These are phyloP conservation scores for Drosophila parthenogenetica DNA, from an alignment of 2,888 invertebrate species.

Conservation along the genomic window DNA sequence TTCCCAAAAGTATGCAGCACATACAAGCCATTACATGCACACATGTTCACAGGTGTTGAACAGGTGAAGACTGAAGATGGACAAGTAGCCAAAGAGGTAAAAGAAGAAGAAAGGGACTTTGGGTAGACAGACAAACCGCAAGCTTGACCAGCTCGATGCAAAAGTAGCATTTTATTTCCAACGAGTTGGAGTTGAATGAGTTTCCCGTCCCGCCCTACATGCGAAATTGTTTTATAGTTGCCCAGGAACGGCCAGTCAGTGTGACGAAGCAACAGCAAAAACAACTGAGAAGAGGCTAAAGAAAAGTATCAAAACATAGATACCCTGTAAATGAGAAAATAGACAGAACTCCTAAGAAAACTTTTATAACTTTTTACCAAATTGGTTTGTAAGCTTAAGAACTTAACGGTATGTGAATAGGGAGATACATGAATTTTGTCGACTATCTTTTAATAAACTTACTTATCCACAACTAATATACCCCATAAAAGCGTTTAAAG, in stretches of 20 bases:
- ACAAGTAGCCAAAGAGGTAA: constrained; percentile 1
- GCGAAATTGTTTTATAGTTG: constrained; percentile 77
- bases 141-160: constrained; percentile 56
- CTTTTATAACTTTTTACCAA: too few relatives aligned
- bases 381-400: too few relatives aligned
- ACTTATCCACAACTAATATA: background rate
- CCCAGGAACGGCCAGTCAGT: constrained; percentile 54
- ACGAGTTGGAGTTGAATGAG: constrained; percentile 19
- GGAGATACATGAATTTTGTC: too few relatives aligned
- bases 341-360: too few relatives aligned
- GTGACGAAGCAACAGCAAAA: constrained; percentile 34
- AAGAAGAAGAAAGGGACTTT: constrained; percentile 3
- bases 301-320: background rate
- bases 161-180: constrained; percentile 57
- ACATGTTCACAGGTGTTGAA: constrained; percentile 60
- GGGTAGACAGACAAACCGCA: constrained; percentile 50
- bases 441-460: background rate
- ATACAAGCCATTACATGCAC: constrained; percentile 31
- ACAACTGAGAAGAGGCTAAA: background rate
- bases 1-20: constrained; percentile 71
- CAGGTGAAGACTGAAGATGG: constrained; percentile 33
- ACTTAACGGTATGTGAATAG: too few relatives aligned
- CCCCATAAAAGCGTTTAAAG: background rate
- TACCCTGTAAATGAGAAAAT: constrained; percentile 20
- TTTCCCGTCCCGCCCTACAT: constrained; percentile 50